phyloP scores from a whole-genome alignment of 2,888 invertebrate species.

The Callyntrura guangdongensis region DNA sequence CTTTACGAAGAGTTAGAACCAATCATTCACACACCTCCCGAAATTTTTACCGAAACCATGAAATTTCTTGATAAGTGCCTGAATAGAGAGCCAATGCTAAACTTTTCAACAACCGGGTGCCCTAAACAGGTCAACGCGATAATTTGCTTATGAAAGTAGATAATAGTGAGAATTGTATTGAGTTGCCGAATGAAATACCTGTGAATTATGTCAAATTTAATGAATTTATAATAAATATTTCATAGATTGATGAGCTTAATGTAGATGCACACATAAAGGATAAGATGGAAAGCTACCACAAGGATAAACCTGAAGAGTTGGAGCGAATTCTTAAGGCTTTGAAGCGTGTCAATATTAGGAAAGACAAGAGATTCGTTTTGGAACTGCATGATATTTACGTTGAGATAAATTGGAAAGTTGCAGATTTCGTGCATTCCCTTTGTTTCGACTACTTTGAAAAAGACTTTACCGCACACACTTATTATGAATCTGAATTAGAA shows the following conservation, averaged over 20 bases:
- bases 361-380: constrained; percentile 47
- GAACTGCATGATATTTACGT: constrained; percentile 65
- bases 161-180: too few species aligned
- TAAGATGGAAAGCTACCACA: constrained; percentile 55
- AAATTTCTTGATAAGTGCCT: constrained; percentile 35
- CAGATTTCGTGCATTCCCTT: constrained; percentile 66
- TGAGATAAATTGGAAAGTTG: constrained; percentile 75
- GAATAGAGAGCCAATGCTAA: neutral
- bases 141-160: too few species aligned
- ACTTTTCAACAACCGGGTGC: constrained; percentile 54
- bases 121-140: constrained; percentile 17
- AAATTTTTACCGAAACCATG: constrained; percentile 9
- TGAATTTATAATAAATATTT: constrained; percentile 1
- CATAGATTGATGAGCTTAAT: constrained; percentile 42
- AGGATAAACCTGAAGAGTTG: constrained; percentile 42
- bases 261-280: neutral
- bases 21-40: neutral
- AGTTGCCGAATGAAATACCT: too few species aligned
- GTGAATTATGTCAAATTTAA: too few species aligned
- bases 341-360: constrained; percentile 48
- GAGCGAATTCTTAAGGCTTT: neutral
- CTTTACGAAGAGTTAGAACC: constrained; percentile 67
- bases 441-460: constrained; percentile 70
- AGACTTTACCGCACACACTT: constrained; percentile 72
- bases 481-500: constrained; percentile 66